Evolutionary conservation across 2,113 vertebrate species (phyloP), one percentile per base, ranked within the genome.

Genomic region (Hippocampus zosterae): DNA sequence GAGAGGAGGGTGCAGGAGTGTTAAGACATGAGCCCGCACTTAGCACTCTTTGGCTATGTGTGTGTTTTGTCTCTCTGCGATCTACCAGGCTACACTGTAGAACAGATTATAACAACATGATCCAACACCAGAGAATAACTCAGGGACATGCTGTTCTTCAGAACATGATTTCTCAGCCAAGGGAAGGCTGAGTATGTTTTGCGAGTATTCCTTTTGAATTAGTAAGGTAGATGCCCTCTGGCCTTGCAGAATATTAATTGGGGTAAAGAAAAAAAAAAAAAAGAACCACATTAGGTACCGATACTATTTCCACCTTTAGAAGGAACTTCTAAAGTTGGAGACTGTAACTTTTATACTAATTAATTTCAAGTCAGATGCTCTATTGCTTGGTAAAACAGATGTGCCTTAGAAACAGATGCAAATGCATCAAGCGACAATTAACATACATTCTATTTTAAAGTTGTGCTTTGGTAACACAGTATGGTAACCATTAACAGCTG

Each of bases 41-140:
- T 65, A 78, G 83, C 5, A 15, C 7, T 16, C 78, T 72, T 40
- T 81, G 84, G 85, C 80, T 82, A 82, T 86, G 85, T 84, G 80
- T 81, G 74, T 81, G 25, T 79, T 88, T 87, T 84, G 82, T 88
- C 88, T 84, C 78, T 68, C 68, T 63, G 76, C 71, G 75, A 82
- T 85, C 84, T 78, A 69, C 78, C 65, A 27, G 72, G 84, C 70
- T 82, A 77, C 62, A 64, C 83, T 83, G 81, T 76, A 77, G 79
- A 86, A 85, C 75, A 85, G 87, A 89, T 91, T 84, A 85, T 70
- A 68, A 78, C 72, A 75, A 82, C 42, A 66, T 81, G 84, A 81
- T 87, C 77, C 81, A 80, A 81, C 75, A 81, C 70, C 78, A 74
- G 78, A 81, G 77, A 61, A 37, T 67, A 71, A 66, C 83, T 82